Evolutionary conservation across 2,888 invertebrate genomes (phyloP), one percentile per base, ranked within the genome.

Genomic region (Acleris emargana): DNA sequence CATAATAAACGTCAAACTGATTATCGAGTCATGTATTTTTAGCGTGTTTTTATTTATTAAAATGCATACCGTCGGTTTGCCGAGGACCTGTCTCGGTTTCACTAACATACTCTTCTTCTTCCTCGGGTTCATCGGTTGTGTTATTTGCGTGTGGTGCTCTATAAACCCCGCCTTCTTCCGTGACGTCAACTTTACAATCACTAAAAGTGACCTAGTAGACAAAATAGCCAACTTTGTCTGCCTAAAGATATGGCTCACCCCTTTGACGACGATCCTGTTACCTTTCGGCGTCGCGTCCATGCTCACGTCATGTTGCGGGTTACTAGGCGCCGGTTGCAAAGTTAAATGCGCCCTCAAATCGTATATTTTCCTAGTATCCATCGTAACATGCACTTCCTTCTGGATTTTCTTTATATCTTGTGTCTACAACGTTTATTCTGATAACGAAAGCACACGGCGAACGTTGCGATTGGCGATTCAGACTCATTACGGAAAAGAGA

Each of bases 21-120:
- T 49, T 43, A 50, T 53, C 18, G 53, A 47, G 45, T 43, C 55
- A 54, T 57, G 22, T 16, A 38, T 5, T 59, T 43, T 50, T 20
- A 38, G 50, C 32, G 22, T 25, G 50, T 22, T 55, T 51, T 66
- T 55, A 38, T 59, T 66, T 62, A 55, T 38, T 66, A 78, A 72
- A 79, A 91, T 92, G 91, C 90, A 90, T 57, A 80, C 91, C 59
- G 70, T 85, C 20, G 81, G 83, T 5, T 76, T 90, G 45, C 91
- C 91, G 5, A 81, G 91, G 11, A 89, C 91, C 49, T 91, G 91
- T 73, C 77, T 92, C 16, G 88, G 91, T 1, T 89, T 87, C 70
- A 88, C 87, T 22, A 92, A 91, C 62, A 73, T 89, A 18, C 54
- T 87, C 5, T 87, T 86, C 71, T 87, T 90, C 60, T 61, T 87